Evolutionary conservation across 2,888 invertebrate genomes (phyloP).

Genomic region (Thysanoteuthis rhombus): DNA sequence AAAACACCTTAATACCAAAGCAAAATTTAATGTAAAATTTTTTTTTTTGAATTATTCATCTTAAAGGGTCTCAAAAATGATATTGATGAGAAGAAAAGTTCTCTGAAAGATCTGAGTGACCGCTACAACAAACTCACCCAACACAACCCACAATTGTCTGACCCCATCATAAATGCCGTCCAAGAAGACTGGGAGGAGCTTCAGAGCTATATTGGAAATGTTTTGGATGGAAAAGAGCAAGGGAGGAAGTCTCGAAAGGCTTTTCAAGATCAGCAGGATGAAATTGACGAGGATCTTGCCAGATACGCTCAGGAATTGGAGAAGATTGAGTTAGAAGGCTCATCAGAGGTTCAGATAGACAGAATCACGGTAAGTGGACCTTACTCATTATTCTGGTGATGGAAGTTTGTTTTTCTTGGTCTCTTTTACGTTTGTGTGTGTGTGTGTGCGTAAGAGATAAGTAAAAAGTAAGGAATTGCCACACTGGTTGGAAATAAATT

Average conservation of each 20-base stretch:
- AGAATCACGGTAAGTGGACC: slow-evolving; percentile 52
- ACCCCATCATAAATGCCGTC: slow-evolving; percentile 59
- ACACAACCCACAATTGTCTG: slow-evolving; percentile 55
- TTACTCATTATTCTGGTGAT: background rate
- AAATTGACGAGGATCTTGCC: slow-evolving; percentile 59
- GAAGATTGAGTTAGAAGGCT: slow-evolving; percentile 54
- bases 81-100: slow-evolving; percentile 81
- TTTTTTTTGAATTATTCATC: background rate
- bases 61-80: slow-evolving; percentile 80
- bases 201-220: slow-evolving; percentile 52
- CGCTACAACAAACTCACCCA: slow-evolving; percentile 55
- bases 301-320: slow-evolving; percentile 58
- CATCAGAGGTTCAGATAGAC: slow-evolving; percentile 49
- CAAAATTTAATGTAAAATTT: too few species aligned
- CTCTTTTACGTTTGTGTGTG: too few species aligned
- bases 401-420: background rate
- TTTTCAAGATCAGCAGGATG: slow-evolving; percentile 53
- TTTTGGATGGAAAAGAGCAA: slow-evolving; percentile 52
- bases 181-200: slow-evolving; percentile 50
- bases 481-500: too few species aligned
- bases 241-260: slow-evolving; percentile 49
- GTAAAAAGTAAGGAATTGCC: too few species aligned
- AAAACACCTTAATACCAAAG: too few species aligned
- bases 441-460: too few species aligned
- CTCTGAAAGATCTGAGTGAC: slow-evolving; percentile 70